Percentiles rank a stretch among this genome's conserved stretches.
Conservation (phyloP, 2,888 invertebrate species). For the Invenusta paracnida region DNA sequence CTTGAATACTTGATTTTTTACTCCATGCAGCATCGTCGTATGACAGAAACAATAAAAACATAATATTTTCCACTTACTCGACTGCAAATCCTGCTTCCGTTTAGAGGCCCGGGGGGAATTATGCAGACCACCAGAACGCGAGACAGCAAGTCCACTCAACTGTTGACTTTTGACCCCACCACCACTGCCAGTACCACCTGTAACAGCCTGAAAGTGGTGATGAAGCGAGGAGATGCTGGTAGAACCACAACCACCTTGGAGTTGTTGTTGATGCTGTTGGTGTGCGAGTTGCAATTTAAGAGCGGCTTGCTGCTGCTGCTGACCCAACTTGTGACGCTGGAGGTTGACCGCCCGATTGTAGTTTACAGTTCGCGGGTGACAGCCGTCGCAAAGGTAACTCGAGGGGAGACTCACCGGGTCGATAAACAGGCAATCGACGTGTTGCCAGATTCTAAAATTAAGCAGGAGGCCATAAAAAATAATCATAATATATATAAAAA, state of each 20-base stretch:
- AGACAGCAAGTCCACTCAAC: background rate
- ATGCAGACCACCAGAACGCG: background rate
- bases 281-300: background rate
- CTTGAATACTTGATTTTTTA: background rate
- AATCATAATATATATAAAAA: no score
- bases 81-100: constrained; percentile 34
- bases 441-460: constrained; percentile 32
- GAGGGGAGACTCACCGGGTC: constrained; percentile 33
- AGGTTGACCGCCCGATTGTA: constrained; percentile 32
- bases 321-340: background rate
- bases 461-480: no score
- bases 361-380: constrained; percentile 30
- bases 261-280: background rate
- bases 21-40: background rate
- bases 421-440: constrained; percentile 30
- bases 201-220: no score
- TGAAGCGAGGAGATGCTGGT: background rate
- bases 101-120: constrained; percentile 31
- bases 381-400: constrained; percentile 32
- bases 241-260: background rate
- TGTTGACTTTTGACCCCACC: background rate
- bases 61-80: background rate
- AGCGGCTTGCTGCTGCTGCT: background rate
- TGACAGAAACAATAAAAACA: background rate
- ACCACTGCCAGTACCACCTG: background rate